Evolutionary conservation across 2,797 vertebrate genomes (phyloP).

Genomic region (Coregonus suidteri): DNA sequence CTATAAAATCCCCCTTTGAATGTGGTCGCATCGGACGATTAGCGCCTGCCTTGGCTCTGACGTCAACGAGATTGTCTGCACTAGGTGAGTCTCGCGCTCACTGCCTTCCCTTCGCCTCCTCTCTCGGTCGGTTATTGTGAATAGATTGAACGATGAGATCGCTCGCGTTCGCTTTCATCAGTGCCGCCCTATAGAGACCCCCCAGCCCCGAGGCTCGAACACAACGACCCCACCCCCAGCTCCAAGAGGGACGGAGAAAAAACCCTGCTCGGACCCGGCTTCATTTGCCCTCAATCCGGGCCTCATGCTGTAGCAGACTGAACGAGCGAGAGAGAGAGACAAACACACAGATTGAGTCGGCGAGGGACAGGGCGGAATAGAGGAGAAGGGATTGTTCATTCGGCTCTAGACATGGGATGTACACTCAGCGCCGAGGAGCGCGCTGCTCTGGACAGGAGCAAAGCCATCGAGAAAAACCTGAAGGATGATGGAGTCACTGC

Average conservation of each 20-base stretch:
- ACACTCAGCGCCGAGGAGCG: slow-evolving; percentile 97
- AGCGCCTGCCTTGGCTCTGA: slow-evolving; percentile 70
- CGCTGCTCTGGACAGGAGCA: slow-evolving; percentile 96
- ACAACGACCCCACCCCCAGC: slow-evolving; percentile 70
- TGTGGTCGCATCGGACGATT: slow-evolving; percentile 63
- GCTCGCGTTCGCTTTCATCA: slow-evolving; percentile 68
- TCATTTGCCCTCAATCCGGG: slow-evolving; percentile 65
- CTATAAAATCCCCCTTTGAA: slow-evolving; percentile 46
- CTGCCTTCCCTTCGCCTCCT: slow-evolving; percentile 54
- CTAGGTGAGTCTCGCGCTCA: slow-evolving; percentile 72
- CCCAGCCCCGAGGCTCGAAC: slow-evolving; percentile 74
- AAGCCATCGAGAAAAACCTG: slow-evolving; percentile 97
- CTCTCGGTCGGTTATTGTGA: slow-evolving; percentile 56
- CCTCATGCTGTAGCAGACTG: slow-evolving; percentile 74
- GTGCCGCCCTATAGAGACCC: slow-evolving; percentile 78
- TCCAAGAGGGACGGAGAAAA: slow-evolving; percentile 64
- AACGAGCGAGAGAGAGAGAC: slow-evolving; percentile 60
- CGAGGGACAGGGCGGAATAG: slow-evolving; percentile 75
- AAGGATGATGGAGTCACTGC: slow-evolving; percentile 94
- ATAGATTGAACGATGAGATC: slow-evolving; percentile 72
- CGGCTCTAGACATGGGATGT: slow-evolving; percentile 91
- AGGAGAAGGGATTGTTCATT: slow-evolving; percentile 71
- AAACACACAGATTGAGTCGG: slow-evolving; percentile 68
- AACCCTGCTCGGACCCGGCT: slow-evolving; percentile 56
- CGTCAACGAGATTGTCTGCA: slow-evolving; percentile 79